phyloP scores from a whole-genome alignment of 1,140 invertebrate genomes.

The Nilaparvata lugens region DNA sequence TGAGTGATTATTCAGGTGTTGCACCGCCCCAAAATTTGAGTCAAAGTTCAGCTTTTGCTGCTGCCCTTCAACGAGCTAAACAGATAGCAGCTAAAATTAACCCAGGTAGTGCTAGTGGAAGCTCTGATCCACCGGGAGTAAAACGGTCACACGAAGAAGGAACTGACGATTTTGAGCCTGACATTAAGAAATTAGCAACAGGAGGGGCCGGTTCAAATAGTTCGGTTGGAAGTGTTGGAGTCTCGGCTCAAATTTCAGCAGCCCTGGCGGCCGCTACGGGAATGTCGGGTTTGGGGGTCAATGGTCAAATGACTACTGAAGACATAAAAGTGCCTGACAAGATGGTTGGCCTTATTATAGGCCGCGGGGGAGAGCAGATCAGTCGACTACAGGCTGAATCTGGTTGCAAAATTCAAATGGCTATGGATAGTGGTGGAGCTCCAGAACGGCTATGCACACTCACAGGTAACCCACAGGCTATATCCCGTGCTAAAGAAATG shows the following conservation, averaged over 20 bases:
- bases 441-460: conserved; percentile 83
- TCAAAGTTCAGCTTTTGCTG: conserved; percentile 72
- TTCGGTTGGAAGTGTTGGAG: conserved; percentile 17
- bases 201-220: conserved; percentile 30
- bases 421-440: conserved; percentile 74
- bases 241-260: conserved; percentile 39
- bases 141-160: conserved; percentile 65
- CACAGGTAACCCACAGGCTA: conserved; percentile 76
- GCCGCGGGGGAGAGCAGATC: conserved; percentile 94
- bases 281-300: conserved; percentile 22
- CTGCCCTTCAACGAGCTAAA: conserved; percentile 77
- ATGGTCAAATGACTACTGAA: conserved; percentile 63
- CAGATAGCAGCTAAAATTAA: conserved; percentile 83
- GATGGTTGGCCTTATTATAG: conserved; percentile 88
- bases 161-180: conserved; percentile 37
- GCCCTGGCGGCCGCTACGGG: conserved; percentile 28
- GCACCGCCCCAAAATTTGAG: conserved; percentile 69
- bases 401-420: conserved; percentile 96
- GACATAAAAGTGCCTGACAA: conserved; percentile 86
- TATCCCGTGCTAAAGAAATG: conserved; percentile 75
- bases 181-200: conserved; percentile 39
- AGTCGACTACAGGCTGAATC: conserved; percentile 89
- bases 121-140: conserved; percentile 33
- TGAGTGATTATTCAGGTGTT: conserved; percentile 80
- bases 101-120: conserved; percentile 46